Percentiles rank a stretch among this genome's conserved stretches.
Conservation (phyloP, 1,140 invertebrate species). For the Aricia agestis region DNA sequence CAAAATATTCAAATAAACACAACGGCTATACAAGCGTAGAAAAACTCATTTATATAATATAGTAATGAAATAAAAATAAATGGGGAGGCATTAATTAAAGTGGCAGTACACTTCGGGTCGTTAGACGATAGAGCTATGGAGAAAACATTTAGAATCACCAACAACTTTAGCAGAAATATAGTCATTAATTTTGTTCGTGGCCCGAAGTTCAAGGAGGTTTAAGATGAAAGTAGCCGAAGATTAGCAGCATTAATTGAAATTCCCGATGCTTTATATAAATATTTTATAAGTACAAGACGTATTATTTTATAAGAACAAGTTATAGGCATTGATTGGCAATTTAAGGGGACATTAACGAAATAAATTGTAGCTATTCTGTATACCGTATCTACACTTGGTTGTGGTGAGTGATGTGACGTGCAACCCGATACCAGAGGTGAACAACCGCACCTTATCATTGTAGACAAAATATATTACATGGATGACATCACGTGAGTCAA, state of each 20-base stretch:
- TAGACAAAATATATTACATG: slow-evolving; percentile 39
- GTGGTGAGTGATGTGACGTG: slow-evolving; percentile 8
- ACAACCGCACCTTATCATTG: slow-evolving; percentile 54
- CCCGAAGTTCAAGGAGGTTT: neutral
- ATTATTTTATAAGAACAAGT: neutral
- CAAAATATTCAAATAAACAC: neutral
- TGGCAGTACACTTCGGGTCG: neutral
- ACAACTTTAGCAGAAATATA: neutral
- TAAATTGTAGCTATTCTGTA: neutral
- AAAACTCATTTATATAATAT: neutral
- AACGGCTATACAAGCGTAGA: neutral
- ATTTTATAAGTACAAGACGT: no score
- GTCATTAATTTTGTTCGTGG: neutral
- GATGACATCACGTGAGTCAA: slow-evolving; percentile 9
- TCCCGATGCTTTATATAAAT: neutral
- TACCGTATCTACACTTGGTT: neutral
- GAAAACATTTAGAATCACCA: neutral
- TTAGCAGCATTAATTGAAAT: neutral
- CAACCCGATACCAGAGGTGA: slow-evolving; percentile 44
- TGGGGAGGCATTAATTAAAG: neutral
- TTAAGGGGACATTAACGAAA: neutral
- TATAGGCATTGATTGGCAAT: neutral
- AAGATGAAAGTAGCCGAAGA: neutral
- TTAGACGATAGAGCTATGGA: neutral
- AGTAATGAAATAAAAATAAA: neutral